A percentile compares a stretch with the other conserved stretches of the same genome.
phyloP scores from a whole-genome alignment of 2,888 invertebrate genomes.

The Endotricha flammealis region DNA sequence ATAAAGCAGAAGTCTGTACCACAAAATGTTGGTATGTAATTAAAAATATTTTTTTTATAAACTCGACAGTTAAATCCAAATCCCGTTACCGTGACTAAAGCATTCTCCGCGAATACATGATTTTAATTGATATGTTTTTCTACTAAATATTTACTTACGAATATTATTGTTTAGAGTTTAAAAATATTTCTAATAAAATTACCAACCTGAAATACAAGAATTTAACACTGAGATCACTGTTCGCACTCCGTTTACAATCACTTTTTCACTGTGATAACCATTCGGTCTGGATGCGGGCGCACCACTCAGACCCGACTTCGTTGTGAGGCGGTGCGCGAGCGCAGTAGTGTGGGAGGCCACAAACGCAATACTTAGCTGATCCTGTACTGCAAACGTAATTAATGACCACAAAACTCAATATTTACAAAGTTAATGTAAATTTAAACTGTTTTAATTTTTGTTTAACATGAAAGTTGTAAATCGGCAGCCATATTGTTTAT shows the following conservation, averaged over 20 bases:
- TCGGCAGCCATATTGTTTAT: slow-evolving; percentile 37
- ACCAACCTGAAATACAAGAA: slow-evolving; percentile 22
- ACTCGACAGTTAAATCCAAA: no score
- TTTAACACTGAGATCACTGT: slow-evolving; percentile 16
- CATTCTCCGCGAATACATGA: no score
- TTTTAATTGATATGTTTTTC: no score
- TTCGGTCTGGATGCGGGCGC: slow-evolving; percentile 42
- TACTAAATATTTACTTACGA: no score
- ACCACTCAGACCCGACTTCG: slow-evolving; percentile 45
- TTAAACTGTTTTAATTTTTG: neutral
- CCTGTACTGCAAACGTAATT: slow-evolving; percentile 51
- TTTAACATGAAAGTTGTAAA: slow-evolving; percentile 12
- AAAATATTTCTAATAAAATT: no score
- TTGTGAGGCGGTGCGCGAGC: slow-evolving; percentile 62
- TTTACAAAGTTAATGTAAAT: neutral
- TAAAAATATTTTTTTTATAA: no score
- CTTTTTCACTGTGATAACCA: slow-evolving; percentile 36
- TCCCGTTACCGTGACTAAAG: no score
- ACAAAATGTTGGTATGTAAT: no score
- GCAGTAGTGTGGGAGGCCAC: slow-evolving; percentile 44
- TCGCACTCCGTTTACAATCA: slow-evolving; percentile 42
- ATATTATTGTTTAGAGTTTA: no score
- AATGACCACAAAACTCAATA: slow-evolving; percentile 15
- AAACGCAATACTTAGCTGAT: slow-evolving; percentile 44
- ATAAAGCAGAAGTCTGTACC: no score